Conservation (phyloP, 2,113 vertebrate species). For the Apaloderma vittatum region DNA sequence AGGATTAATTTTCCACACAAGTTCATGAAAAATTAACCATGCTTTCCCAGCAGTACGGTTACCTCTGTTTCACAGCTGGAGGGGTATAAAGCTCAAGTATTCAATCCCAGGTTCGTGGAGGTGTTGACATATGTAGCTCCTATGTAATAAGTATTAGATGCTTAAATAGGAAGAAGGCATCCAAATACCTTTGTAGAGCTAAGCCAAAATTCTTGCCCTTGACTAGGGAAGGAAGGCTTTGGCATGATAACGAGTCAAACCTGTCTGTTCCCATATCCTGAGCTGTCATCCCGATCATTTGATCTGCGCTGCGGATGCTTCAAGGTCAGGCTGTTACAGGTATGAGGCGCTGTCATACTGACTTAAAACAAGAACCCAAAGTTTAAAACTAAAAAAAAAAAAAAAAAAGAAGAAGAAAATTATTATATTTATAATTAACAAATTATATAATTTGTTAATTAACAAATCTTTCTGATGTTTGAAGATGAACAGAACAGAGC, state of each 20-base stretch:
- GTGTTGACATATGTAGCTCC: background rate
- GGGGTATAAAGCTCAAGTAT: background rate
- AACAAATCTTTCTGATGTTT: background rate
- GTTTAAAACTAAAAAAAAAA: background rate
- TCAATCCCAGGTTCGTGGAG: background rate
- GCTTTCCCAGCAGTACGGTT: background rate
- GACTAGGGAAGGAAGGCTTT: background rate
- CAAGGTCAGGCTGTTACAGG: background rate
- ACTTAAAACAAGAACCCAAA: background rate
- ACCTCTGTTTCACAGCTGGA: background rate
- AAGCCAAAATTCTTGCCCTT: background rate
- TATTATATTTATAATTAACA: background rate
- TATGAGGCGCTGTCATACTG: background rate
- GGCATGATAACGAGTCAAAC: background rate
- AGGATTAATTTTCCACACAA: background rate
- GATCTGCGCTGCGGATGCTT: accelerated
- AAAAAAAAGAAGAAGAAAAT: too few species aligned
- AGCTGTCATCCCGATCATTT: background rate
- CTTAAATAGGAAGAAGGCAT: background rate
- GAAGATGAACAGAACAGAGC: background rate
- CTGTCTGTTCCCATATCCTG: background rate
- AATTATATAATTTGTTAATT: too few species aligned
- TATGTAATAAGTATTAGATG: background rate
- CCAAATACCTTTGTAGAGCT: background rate
- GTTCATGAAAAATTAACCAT: background rate